These are phyloP conservation scores for human (Homo sapiens) DNA, from an alignment of 2,113 vertebrate genomes.

Conservation along the genomic window DNA sequence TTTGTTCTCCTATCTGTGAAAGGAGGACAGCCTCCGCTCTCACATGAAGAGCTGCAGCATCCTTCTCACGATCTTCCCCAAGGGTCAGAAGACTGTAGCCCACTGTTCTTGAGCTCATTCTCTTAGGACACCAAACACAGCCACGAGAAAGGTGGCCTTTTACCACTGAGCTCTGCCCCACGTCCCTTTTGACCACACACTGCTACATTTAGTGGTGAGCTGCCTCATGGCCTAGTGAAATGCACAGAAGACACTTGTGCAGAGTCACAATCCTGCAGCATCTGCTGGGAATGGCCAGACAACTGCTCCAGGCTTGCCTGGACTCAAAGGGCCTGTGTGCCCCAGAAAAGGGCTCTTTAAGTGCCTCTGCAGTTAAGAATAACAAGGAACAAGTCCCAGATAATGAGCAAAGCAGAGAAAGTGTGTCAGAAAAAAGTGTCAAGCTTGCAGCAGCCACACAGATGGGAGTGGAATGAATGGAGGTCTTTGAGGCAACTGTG, in stretches of 20 bases:
- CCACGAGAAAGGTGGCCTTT: accelerated
- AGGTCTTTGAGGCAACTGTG: background rate
- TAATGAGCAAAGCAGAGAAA: background rate
- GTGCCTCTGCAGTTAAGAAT: background rate
- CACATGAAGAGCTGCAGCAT: no score
- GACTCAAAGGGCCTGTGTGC: background rate
- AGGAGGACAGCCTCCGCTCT: accelerated
- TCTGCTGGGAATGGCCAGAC: background rate
- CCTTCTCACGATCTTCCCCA: background rate
- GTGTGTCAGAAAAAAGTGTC: background rate
- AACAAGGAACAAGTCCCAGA: background rate
- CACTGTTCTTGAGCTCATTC: no score
- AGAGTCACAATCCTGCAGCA: accelerated
- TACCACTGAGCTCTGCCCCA: background rate
- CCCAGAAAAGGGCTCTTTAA: background rate
- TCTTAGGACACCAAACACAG: background rate
- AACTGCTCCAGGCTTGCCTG: no score
- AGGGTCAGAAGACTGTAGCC: background rate
- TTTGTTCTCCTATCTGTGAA: background rate
- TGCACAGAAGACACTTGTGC: accelerated
- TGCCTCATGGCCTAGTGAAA: background rate
- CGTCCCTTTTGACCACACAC: no score
- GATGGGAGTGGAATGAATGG: background rate
- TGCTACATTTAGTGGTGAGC: accelerated
- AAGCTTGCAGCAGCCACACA: background rate